Conservation (phyloP, 2,113 vertebrate genomes). For the Sisor rabdophorus region DNA sequence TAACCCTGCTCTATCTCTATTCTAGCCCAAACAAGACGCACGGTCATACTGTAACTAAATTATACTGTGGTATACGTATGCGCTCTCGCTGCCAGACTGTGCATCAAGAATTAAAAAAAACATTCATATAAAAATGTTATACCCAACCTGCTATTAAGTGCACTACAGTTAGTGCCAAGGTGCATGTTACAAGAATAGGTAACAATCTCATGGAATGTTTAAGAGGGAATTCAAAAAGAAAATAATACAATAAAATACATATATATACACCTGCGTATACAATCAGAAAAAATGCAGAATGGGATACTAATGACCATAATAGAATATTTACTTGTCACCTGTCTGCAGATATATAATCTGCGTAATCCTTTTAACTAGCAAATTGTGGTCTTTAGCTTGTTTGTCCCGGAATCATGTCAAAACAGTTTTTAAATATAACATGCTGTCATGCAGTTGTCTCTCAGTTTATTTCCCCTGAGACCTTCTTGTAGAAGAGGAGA, state of each 20-base stretch:
- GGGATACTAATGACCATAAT: no score
- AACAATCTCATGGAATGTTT: not conserved
- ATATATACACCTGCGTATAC: not conserved
- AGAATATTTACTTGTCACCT: no score
- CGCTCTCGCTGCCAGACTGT: no score
- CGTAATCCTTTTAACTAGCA: not conserved
- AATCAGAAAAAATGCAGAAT: no score
- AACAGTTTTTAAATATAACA: not conserved
- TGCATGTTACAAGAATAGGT: conserved; percentile 45
- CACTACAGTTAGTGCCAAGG: conserved; percentile 58
- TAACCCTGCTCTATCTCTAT: not conserved
- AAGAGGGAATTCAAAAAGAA: not conserved
- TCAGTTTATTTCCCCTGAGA: conserved; percentile 29
- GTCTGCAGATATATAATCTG: not conserved
- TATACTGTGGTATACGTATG: conserved; percentile 3
- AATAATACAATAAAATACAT: not conserved
- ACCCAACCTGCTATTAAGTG: conserved; percentile 26
- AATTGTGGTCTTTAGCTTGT: no score
- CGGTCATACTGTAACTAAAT: not conserved
- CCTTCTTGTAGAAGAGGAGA: conserved; percentile 90
- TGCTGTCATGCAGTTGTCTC: not conserved
- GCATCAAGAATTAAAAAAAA: conserved; percentile 19
- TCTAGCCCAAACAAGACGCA: not conserved
- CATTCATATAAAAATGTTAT: conserved; percentile 31
- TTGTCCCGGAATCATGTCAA: not conserved